phyloP scores from a whole-genome alignment of 2,888 invertebrate species.

The Nemoura dubitans region DNA sequence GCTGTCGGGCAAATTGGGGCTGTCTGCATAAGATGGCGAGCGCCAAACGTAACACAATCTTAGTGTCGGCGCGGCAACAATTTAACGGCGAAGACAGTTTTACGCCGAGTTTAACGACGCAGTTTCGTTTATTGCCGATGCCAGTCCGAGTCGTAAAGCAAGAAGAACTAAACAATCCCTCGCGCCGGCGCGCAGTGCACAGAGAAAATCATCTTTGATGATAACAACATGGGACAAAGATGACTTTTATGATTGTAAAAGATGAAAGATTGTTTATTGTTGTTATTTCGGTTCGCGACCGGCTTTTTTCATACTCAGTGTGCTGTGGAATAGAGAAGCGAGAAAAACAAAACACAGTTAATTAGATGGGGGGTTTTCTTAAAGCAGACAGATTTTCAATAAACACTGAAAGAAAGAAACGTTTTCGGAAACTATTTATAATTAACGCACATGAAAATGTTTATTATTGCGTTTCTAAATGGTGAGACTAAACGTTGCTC shows the following conservation, averaged over 20 bases:
- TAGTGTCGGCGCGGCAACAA: neutral
- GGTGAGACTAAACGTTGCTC: neutral
- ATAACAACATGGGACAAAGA: neutral
- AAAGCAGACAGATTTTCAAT: constrained; percentile 35
- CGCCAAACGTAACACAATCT: neutral
- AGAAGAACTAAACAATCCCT: neutral
- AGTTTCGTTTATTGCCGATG: constrained; percentile 14
- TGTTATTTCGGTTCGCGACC: neutral
- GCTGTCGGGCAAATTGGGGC: neutral
- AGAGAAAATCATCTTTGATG: neutral
- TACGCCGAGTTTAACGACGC: constrained; percentile 8
- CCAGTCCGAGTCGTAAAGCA: constrained; percentile 17
- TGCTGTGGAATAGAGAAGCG: neutral
- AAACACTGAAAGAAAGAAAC: constrained; percentile 22
- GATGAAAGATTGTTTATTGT: constrained; percentile 12
- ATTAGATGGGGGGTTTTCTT: constrained; percentile 32
- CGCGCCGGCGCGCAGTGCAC: neutral
- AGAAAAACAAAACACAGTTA: constrained; percentile 20
- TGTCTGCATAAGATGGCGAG: neutral
- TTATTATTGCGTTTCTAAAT: neutral
- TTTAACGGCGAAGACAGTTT: constrained; percentile 20
- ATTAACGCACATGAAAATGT: neutral
- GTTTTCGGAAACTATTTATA: neutral
- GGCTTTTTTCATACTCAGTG: neutral
- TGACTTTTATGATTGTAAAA: neutral